phyloP scores from a whole-genome alignment of 2,113 vertebrate genomes.

The Oryzias curvinotus region DNA sequence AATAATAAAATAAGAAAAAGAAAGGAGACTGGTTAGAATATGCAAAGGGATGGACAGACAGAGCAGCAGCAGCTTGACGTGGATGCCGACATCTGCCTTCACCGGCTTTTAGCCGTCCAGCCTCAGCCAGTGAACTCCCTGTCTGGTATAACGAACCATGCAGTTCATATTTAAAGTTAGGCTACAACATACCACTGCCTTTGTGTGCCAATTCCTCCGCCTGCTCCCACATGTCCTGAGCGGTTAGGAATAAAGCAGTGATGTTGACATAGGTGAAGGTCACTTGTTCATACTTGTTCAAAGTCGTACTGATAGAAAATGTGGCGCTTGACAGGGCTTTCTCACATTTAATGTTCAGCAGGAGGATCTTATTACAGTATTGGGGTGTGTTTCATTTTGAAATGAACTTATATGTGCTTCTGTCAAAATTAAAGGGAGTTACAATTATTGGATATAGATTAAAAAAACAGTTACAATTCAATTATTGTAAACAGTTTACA shows the following conservation, averaged over 20 bases:
- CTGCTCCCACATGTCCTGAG: slow-evolving; percentile 90
- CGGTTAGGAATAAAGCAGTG: slow-evolving; percentile 85
- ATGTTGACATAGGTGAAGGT: slow-evolving; percentile 88
- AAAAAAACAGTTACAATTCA: too few relatives aligned
- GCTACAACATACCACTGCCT: slow-evolving; percentile 88
- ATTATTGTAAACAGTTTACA: too few relatives aligned
- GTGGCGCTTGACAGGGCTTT: too few relatives aligned
- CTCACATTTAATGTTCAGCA: too few relatives aligned
- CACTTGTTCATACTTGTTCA: slow-evolving; percentile 80
- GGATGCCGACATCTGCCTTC: slow-evolving; percentile 3
- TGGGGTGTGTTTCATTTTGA: too few relatives aligned
- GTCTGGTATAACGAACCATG: slow-evolving; percentile 85
- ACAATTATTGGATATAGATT: too few relatives aligned
- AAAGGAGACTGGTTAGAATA: not conserved
- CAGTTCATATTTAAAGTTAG: slow-evolving; percentile 82
- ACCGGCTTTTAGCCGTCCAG: slow-evolving; percentile 76
- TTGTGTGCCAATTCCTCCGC: slow-evolving; percentile 81
- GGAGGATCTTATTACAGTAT: too few relatives aligned
- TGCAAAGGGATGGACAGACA: not conserved
- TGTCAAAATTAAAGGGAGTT: too few relatives aligned
- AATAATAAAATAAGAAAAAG: too few relatives aligned
- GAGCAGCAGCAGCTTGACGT: not conserved
- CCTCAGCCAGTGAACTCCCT: slow-evolving; percentile 87
- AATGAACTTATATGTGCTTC: too few relatives aligned
- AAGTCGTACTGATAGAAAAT: too few relatives aligned